Conservation (phyloP, 2,113 vertebrate species). For the Tragelaphus imberbis region DNA sequence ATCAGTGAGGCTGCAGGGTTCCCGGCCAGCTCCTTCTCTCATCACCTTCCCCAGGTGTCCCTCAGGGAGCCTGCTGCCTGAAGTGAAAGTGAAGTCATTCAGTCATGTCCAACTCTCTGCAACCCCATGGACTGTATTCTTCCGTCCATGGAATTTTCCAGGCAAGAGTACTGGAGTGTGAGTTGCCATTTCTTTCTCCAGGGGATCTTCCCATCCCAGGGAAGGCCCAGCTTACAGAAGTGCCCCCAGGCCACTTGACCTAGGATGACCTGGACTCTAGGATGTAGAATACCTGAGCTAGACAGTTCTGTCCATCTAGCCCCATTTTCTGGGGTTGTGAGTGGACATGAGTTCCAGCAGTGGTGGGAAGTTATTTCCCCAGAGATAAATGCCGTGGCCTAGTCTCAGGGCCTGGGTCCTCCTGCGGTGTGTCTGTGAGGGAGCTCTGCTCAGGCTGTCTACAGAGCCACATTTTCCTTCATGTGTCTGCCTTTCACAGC, state of each 20-base stretch:
- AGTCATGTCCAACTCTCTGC: fast-evolving
- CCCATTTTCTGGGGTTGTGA: not conserved
- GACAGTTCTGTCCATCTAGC: too few relatives aligned
- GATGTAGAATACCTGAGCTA: not conserved
- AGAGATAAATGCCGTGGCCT: fast-evolving
- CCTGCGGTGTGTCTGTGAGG: not conserved
- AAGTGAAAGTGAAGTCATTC: not conserved
- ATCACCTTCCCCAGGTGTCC: too few relatives aligned
- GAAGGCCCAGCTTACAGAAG: not conserved
- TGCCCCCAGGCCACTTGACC: not conserved
- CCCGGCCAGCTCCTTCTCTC: not conserved
- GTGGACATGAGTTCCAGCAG: fast-evolving
- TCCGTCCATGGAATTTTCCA: not conserved
- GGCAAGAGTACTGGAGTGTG: not conserved
- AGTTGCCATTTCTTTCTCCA: not conserved
- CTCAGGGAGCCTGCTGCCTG: not conserved
- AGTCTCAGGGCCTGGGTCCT: not conserved
- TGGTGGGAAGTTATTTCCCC: not conserved
- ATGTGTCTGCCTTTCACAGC: not conserved
- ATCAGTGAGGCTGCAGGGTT: not conserved
- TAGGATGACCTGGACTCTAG: not conserved
- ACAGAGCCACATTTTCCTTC: not conserved
- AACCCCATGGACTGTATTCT: not conserved
- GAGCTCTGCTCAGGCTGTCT: not conserved
- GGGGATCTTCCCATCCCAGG: not conserved